Percentiles rank a stretch among this genome's conserved stretches.
These are phyloP conservation scores for Amazona guildingii DNA, from an alignment of 2,113 vertebrate genomes.

Conservation along the genomic window DNA sequence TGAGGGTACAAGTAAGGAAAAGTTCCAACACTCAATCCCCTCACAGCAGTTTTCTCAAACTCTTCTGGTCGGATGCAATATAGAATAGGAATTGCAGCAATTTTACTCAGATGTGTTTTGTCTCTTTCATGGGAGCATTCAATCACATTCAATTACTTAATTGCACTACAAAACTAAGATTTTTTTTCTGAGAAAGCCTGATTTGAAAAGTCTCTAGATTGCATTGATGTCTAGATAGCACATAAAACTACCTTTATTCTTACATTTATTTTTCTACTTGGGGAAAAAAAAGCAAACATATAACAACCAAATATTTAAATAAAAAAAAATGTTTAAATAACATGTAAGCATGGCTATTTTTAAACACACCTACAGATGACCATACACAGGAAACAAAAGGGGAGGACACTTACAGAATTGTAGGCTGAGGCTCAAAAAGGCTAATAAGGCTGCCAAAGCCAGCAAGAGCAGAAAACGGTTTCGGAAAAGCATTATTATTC, in stretches of 20 bases:
- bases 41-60: background rate
- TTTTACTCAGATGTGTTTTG: background rate
- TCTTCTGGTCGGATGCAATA: background rate
- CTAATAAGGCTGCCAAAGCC: slow-evolving; percentile 87
- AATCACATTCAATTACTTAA: background rate
- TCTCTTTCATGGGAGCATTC: background rate
- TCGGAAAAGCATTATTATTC: slow-evolving; percentile 91
- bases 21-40: background rate
- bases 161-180: background rate
- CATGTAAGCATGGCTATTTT: background rate
- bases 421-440: slow-evolving; percentile 91
- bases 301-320: background rate
- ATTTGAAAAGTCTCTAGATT: background rate
- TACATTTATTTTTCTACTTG: background rate
- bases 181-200: background rate
- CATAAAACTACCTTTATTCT: background rate
- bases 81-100: background rate
- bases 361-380: background rate
- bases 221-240: background rate
- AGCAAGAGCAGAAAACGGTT: slow-evolving; percentile 93
- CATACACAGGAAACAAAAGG: background rate
- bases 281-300: background rate
- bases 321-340: background rate
- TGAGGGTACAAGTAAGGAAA: background rate
- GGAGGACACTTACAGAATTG: slow-evolving; percentile 88